Percentiles rank a stretch among this genome's conserved stretches.
Conservation (phyloP, 2,797 vertebrate genomes). For the Danio kyathit region DNA sequence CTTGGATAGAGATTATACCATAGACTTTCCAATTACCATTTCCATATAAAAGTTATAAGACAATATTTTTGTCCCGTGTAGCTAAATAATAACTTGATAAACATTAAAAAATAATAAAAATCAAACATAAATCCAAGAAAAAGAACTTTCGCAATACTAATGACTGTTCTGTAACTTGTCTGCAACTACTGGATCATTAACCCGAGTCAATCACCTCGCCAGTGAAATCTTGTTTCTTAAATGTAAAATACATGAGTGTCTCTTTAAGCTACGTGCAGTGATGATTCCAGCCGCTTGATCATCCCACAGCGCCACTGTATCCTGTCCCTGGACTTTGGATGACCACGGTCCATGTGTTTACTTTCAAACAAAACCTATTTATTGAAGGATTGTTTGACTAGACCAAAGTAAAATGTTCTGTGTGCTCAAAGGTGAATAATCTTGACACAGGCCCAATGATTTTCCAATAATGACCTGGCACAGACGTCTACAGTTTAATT, state of each 20-base stretch:
- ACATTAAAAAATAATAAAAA: background rate
- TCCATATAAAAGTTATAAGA: background rate
- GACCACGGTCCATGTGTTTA: conserved; percentile 68
- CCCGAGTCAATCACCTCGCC: conserved; percentile 6
- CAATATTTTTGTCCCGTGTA: background rate
- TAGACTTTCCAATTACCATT: background rate
- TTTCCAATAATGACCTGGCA: conserved; percentile 41
- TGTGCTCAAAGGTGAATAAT: conserved; percentile 75
- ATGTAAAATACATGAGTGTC: background rate
- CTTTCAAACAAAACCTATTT: conserved; percentile 67
- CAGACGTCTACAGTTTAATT: conserved; percentile 6
- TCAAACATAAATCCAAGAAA: conserved; percentile 1
- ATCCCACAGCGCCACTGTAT: conserved; percentile 43
- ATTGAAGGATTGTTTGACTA: conserved; percentile 71
- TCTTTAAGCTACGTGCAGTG: conserved; percentile 24
- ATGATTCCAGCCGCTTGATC: conserved; percentile 11
- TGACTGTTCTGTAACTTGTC: conserved; percentile 12
- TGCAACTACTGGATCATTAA: conserved; percentile 16
- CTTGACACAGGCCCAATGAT: conserved; percentile 64
- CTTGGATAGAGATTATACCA: background rate
- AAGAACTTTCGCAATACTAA: conserved; percentile 5
- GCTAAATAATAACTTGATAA: conserved; percentile 16
- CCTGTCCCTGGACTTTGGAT: conserved; percentile 80
- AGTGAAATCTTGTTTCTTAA: conserved; percentile 7
- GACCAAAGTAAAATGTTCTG: conserved; percentile 68